These are phyloP conservation scores for Copsychus sechellarum DNA, from an alignment of 2,113 vertebrate genomes.

Conservation along the genomic window DNA sequence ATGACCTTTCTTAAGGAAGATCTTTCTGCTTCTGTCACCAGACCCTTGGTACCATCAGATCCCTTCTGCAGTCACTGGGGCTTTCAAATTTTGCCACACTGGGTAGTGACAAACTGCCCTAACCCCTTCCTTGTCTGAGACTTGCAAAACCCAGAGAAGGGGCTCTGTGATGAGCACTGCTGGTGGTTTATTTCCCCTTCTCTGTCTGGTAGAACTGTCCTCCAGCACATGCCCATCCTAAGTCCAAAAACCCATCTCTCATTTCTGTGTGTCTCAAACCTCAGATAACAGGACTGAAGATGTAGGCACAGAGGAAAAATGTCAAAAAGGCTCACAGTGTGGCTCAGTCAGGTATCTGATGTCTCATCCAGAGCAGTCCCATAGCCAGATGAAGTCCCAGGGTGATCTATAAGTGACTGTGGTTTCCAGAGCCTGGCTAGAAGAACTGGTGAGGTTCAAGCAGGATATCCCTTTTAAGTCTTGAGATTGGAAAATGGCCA, in stretches of 20 bases:
- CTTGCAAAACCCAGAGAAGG: background rate
- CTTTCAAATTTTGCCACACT: background rate
- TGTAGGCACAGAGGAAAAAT: background rate
- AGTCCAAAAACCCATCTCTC: background rate
- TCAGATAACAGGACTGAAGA: background rate
- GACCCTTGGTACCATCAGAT: background rate
- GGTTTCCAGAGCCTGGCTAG: background rate
- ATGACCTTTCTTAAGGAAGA: background rate
- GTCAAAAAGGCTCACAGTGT: background rate
- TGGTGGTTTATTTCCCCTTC: background rate
- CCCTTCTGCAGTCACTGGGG: background rate
- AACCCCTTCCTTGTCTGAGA: background rate
- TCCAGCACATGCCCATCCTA: background rate
- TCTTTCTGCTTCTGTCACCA: background rate
- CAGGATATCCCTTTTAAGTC: background rate
- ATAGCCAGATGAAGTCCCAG: background rate
- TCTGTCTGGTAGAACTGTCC: background rate
- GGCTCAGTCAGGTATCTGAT: accelerated
- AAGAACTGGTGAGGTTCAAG: background rate
- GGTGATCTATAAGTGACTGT: background rate
- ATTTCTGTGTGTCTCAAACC: background rate
- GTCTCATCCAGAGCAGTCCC: background rate
- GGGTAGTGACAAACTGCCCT: background rate
- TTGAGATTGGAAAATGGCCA: background rate
- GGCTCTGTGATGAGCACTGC: accelerated